These are phyloP conservation scores for Ditula angustiorana DNA, from an alignment of 2,888 invertebrate genomes.

Conservation along the genomic window DNA sequence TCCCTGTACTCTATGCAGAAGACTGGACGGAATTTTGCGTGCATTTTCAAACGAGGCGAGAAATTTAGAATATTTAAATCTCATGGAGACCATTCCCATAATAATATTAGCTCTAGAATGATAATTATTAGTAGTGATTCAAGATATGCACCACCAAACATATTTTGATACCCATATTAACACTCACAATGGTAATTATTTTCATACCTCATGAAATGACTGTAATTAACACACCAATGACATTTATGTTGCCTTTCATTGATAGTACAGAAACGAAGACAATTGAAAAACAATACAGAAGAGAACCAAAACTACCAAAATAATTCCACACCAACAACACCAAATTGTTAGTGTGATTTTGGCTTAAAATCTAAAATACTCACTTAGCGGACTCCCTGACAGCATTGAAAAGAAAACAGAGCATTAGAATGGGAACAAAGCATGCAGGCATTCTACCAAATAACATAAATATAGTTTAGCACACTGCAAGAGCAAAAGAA, in stretches of 20 bases:
- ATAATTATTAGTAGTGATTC: slow-evolving; percentile 12
- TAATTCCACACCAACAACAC: slow-evolving; percentile 43
- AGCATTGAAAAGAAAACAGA: slow-evolving; percentile 77
- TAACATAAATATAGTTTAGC: background rate
- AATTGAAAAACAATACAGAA: slow-evolving; percentile 15
- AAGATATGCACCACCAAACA: background rate
- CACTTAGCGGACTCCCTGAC: slow-evolving; percentile 86
- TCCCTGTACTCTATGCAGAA: no score
- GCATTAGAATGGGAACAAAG: slow-evolving; percentile 27
- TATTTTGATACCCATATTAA: background rate
- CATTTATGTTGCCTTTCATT: no score
- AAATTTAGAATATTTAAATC: background rate
- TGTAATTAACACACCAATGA: background rate
- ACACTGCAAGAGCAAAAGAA: no score
- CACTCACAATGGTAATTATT: background rate
- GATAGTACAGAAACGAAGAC: background rate
- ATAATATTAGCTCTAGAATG: background rate
- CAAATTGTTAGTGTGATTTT: slow-evolving; percentile 47
- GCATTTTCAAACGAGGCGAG: no score
- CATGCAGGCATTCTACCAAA: slow-evolving; percentile 3
- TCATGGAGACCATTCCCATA: background rate
- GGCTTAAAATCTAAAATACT: slow-evolving; percentile 61
- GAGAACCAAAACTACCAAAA: slow-evolving; percentile 16
- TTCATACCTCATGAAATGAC: background rate
- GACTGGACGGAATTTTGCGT: no score